These are phyloP conservation scores for Toxostoma redivivum DNA, from an alignment of 2,113 vertebrate species.

Conservation along the genomic window DNA sequence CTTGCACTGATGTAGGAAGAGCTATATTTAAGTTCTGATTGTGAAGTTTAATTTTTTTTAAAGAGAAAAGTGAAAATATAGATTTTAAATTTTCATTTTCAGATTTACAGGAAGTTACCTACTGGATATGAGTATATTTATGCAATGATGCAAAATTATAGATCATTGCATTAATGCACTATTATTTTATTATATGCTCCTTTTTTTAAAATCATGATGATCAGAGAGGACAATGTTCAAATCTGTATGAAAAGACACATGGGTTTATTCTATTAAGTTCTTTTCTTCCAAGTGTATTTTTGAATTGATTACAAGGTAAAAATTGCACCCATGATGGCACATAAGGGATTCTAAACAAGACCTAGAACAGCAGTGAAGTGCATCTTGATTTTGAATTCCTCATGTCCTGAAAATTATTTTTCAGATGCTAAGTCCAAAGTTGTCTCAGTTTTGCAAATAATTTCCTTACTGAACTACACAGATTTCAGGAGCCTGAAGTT, in stretches of 20 bases:
- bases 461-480: not conserved
- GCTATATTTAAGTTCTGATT: not conserved
- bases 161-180: not conserved
- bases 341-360: not conserved
- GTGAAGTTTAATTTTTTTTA: not conserved
- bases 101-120: not conserved
- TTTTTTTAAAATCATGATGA: not conserved
- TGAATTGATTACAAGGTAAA: not conserved
- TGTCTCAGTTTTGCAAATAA: not conserved
- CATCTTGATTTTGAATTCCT: not conserved
- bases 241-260: not conserved
- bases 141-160: not conserved
- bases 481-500: not conserved
- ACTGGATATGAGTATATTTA: not conserved
- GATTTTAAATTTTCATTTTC: not conserved
- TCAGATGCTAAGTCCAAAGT: not conserved
- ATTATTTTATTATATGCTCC: not conserved
- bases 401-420: not conserved
- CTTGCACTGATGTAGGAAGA: not conserved
- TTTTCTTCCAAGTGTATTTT: not conserved
- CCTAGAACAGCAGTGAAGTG: not conserved
- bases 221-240: not conserved
- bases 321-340: not conserved
- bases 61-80: not conserved
- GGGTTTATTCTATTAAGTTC: not conserved